Evolutionary conservation across 2,113 vertebrate species (phyloP).

Genomic region (Microcebus jonahi): DNA sequence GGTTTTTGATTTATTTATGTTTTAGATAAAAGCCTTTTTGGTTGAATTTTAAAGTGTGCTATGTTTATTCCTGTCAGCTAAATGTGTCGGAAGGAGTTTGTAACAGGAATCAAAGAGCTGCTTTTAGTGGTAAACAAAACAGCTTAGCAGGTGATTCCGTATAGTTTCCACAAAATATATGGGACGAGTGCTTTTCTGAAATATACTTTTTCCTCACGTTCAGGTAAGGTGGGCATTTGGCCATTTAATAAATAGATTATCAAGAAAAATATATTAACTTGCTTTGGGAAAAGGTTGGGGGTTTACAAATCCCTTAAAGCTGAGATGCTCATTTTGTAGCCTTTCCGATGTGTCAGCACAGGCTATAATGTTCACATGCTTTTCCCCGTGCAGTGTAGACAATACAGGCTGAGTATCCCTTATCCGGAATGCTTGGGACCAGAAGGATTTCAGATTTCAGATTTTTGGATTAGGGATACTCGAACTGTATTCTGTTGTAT

Average conservation of each 20-base stretch:
- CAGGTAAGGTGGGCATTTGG: not conserved
- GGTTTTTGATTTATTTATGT: conserved; percentile 9
- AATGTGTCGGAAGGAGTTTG: not conserved
- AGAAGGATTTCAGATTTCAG: not conserved
- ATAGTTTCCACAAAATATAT: not conserved
- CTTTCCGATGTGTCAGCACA: not conserved
- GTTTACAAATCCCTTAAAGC: not conserved
- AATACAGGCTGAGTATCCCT: not conserved
- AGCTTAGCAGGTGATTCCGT: not conserved
- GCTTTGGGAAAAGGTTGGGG: not conserved
- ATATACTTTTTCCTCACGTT: not conserved
- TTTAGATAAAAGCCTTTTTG: conserved; percentile 21
- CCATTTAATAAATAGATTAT: not conserved
- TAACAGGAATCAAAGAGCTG: not conserved
- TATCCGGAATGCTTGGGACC: not conserved
- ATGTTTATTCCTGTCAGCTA: not conserved
- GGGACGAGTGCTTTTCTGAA: not conserved
- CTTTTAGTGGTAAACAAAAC: not conserved
- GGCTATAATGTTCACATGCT: not conserved
- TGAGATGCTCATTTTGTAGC: not conserved
- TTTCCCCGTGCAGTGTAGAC: not conserved
- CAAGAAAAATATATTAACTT: not conserved
- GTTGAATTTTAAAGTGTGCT: conserved; percentile 49
- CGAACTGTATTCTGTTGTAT: not conserved
- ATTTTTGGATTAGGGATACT: not conserved